Evolutionary conservation across 92 coral and sea anemone genomes (phyloP), one percentile per base, ranked within the genome.

Genomic region (Porites lobata): DNA sequence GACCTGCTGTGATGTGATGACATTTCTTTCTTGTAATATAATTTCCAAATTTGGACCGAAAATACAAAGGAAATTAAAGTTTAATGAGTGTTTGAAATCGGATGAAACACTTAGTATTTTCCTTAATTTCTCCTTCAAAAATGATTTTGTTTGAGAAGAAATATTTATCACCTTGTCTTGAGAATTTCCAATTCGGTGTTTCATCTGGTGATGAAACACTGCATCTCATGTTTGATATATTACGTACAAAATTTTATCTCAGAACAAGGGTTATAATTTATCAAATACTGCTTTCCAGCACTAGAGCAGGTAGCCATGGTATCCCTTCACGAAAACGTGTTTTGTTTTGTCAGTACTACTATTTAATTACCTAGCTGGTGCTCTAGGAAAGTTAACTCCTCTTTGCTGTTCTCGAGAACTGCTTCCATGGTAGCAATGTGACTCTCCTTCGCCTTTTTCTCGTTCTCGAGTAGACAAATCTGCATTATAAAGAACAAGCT

Each of bases 1-100:
- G 58, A 94, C 92, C 69, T 95, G 92, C 78, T 89, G 92, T n/a
- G 99, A 95, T 4, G 96, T 90, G 64, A 95, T 93, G 74, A 92
- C 86, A n/a, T n/a, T n/a, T n/a, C n/a, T n/a, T n/a, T n/a, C n/a
- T n/a, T n/a, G n/a, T n/a, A n/a, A n/a, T n/a, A n/a, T n/a, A n/a
- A n/a, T n/a, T n/a, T n/a, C n/a, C n/a, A n/a, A n/a, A n/a, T n/a
- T n/a, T n/a, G n/a, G n/a, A n/a, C n/a, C n/a, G n/a, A n/a, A n/a
- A n/a, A n/a, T n/a, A n/a, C n/a, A n/a, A n/a, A n/a, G n/a, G n/a
- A n/a, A n/a, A n/a, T n/a, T n/a, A n/a, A n/a, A n/a, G n/a, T n/a
- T n/a, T n/a, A n/a, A n/a, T n/a, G n/a, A n/a, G n/a, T n/a, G n/a
- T n/a, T n/a, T n/a, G n/a, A n/a, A n/a, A n/a, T n/a, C n/a, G n/a